phyloP scores from a whole-genome alignment of 1,140 invertebrate genomes.

The Lepidurus packardi region DNA sequence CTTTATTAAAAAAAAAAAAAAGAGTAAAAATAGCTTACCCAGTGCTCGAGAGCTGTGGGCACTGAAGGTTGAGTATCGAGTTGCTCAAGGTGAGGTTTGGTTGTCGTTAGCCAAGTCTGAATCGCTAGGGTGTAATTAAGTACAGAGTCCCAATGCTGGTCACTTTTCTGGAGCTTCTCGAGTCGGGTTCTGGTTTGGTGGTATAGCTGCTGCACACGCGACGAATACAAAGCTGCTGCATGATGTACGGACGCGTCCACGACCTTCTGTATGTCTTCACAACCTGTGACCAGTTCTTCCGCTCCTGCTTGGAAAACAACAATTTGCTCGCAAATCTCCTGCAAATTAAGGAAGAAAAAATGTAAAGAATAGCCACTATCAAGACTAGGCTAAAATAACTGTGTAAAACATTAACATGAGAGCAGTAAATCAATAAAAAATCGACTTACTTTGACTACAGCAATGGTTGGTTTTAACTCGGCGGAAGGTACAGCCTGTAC shows the following conservation, averaged over 20 bases:
- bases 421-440: background rate
- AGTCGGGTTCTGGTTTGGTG: background rate
- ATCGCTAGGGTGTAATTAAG: background rate
- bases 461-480: slow-evolving; percentile 6
- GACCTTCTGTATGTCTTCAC: background rate
- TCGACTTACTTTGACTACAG: slow-evolving; percentile 23
- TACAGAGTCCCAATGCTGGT: background rate
- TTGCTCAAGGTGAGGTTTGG: slow-evolving; percentile 8
- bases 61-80: background rate
- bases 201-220: background rate
- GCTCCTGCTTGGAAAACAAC: background rate
- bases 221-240: background rate
- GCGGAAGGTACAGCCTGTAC: background rate
- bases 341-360: background rate
- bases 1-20: too few species aligned
- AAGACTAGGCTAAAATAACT: background rate
- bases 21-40: background rate
- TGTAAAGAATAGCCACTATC: background rate
- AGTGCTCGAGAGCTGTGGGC: background rate
- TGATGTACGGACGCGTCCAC: background rate
- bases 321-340: background rate
- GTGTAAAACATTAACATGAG: background rate
- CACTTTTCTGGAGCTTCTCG: background rate
- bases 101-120: background rate
- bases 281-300: background rate